Base-by-base conservation (phyloP, 1,140 invertebrate genomes). In the Drosophila lacteicornis region DNA sequence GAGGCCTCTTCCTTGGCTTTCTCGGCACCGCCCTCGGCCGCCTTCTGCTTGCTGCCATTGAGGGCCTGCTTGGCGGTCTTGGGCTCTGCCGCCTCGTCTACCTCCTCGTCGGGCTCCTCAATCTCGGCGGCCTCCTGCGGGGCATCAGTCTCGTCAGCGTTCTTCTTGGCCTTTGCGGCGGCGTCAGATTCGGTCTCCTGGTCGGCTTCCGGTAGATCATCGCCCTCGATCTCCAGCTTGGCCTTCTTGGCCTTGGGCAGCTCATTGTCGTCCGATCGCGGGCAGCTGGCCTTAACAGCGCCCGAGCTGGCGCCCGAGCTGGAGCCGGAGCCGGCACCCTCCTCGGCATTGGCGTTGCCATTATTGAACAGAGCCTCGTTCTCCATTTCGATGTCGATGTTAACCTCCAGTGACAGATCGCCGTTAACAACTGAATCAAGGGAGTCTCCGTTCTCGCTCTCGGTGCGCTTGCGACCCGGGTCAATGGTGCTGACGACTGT, bases 401-500 rank as follows among this genome's bases (percentile, higher is more conserved):
- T 95, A 42, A 95, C 95, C 73, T 96, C 95, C 17, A 94, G 93
- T 53, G 94, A 94, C 19, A 94, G 93, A 69, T 95, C 94, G 6
- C 94, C 94, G 91, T 95, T 95, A 0, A 94, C 93, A 50, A 94
- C 93, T 13, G 95, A 94, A 56, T 95, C 94, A 11, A 94, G 75
- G 4, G 94, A 94, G 73, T 96, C 96, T 0, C 95, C 95, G 77
- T 96, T 96, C 67, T 96, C 95, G 49, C 94, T 94, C 77, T 95
- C 95, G 19, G 91, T 95, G 71, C 92, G 94, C 83, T 93, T 94
- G 65, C 88, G 93, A 53, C 96, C 96, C 2, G 97, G 97, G 92
- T 99, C 98, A 43, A 97, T 95, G n/a, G 98, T 99, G 75, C 97
- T 98, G 6, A 99, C 98, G 56, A 99, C 98, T 79, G 57, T 56